Evolutionary conservation across 2,113 vertebrate genomes (phyloP), one percentile per base, ranked within the genome.

Genomic region (Pyrgilauda ruficollis): DNA sequence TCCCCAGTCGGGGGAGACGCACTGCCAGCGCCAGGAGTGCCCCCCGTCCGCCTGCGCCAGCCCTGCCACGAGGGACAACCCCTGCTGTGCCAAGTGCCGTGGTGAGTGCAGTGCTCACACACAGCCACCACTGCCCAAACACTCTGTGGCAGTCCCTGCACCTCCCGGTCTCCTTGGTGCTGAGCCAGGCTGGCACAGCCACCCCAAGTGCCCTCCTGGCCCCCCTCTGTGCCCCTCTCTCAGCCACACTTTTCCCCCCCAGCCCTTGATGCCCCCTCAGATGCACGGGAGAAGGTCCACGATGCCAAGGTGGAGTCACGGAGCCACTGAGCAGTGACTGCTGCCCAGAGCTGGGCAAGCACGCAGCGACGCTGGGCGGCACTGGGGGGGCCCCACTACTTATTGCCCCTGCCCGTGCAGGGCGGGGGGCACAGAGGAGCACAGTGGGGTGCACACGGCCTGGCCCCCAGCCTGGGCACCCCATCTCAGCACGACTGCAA

Each of bases 11-110:
- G 99, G 99, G 6, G 98, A 98, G 68, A 99, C 98, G 0, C 99
- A 99, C 70, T 99, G 99, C 94, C 98, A 98, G 96, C 98, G 98
- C 90, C 98, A 99, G 73, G 98, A 99, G 47, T 99, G 99, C 76
- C 98, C 98, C 0, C 94, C 98, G 0, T 89, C 98, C 2, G 97
- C 98, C 94, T 99, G 99, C 14, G 53, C 93, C 66, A 97, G 97
- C 92, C 97, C 98, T 37, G 75, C 94, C 88, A 97, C 97, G 22
- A 96, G 52, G 22, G 98, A 98, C 33, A 98, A 97, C 22, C 93
- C 97, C 6, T 99, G 99, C 96, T 99, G 99, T 15, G 85, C 98
- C 8, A 98, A 98, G 77, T 99, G 99, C 87, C 96, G 85, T 5
- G 95, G 99, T 99, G 92, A 98, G 97, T 90, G 56, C 11, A 1